A percentile compares a stretch with the other conserved stretches of the same genome.
phyloP scores from a whole-genome alignment of 2,888 invertebrate species.

The Panorpa germanica region DNA sequence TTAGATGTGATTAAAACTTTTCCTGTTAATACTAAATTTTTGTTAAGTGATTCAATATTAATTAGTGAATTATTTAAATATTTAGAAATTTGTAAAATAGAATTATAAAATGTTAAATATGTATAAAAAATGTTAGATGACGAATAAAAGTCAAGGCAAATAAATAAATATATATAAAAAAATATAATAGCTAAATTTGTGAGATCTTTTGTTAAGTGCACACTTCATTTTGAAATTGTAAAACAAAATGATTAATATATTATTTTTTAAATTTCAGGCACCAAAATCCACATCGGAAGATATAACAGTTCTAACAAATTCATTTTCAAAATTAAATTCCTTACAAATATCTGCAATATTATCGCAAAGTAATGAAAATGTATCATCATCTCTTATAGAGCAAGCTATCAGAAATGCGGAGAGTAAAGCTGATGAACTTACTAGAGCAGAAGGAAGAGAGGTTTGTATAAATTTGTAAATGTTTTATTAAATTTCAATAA shows the following conservation, averaged over 20 bases:
- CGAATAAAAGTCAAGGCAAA: too few relatives aligned
- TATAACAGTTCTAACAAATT: constrained; percentile 70
- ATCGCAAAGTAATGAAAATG: constrained; percentile 31
- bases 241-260: constrained; percentile 5
- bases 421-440: constrained; percentile 79
- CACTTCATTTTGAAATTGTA: too few relatives aligned
- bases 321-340: constrained; percentile 94
- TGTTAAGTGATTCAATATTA: too few relatives aligned
- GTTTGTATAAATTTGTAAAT: constrained; percentile 17
- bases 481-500: too few relatives aligned
- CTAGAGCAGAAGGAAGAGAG: constrained; percentile 77
- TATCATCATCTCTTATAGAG: constrained; percentile 32
- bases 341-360: constrained; percentile 78
- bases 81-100: too few relatives aligned
- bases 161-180: too few relatives aligned
- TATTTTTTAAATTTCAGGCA: constrained; percentile 27
- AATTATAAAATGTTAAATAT: too few relatives aligned
- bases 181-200: background rate
- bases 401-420: constrained; percentile 63
- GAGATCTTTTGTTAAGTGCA: background rate
- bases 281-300: constrained; percentile 76
- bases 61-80: too few relatives aligned
- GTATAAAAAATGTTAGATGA: too few relatives aligned
- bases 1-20: too few relatives aligned
- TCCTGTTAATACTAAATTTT: too few relatives aligned